Percentiles rank a stretch among this genome's conserved stretches.
These are phyloP conservation scores for Malurus leucopterus DNA, from an alignment of 2,797 vertebrate species.

Conservation along the genomic window DNA sequence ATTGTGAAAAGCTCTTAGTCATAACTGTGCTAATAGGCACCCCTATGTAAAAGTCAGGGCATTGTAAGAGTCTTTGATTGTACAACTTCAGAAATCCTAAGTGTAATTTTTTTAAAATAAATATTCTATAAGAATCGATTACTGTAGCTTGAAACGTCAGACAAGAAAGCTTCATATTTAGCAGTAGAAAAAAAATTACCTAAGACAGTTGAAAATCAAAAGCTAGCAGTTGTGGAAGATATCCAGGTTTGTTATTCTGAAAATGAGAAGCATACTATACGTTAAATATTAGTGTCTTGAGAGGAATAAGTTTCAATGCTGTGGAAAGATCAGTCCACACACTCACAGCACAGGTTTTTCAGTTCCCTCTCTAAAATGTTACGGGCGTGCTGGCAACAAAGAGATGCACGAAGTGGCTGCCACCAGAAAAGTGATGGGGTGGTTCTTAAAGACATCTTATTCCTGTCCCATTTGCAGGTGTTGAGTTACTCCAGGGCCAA, in stretches of 20 bases:
- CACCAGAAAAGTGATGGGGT: neutral
- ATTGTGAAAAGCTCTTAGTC: conserved; percentile 2
- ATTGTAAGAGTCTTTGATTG: neutral
- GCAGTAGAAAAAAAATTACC: neutral
- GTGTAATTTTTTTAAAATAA: neutral
- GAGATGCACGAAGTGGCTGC: neutral
- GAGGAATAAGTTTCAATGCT: neutral
- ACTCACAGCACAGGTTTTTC: neutral
- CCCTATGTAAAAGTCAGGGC: neutral
- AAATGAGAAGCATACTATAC: neutral
- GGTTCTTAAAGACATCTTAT: neutral
- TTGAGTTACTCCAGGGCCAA: neutral
- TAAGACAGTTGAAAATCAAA: neutral
- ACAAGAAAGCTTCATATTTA: neutral
- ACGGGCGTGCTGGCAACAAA: neutral
- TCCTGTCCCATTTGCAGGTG: neutral
- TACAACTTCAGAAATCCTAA: neutral
- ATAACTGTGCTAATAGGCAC: neutral
- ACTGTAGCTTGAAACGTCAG: neutral
- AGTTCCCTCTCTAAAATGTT: neutral
- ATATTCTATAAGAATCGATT: neutral
- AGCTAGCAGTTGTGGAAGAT: neutral
- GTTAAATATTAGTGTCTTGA: neutral
- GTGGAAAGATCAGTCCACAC: neutral
- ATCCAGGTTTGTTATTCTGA: neutral